Evolutionary conservation across 1,140 invertebrate genomes (phyloP).

Genomic region (Maniola jurtina): DNA sequence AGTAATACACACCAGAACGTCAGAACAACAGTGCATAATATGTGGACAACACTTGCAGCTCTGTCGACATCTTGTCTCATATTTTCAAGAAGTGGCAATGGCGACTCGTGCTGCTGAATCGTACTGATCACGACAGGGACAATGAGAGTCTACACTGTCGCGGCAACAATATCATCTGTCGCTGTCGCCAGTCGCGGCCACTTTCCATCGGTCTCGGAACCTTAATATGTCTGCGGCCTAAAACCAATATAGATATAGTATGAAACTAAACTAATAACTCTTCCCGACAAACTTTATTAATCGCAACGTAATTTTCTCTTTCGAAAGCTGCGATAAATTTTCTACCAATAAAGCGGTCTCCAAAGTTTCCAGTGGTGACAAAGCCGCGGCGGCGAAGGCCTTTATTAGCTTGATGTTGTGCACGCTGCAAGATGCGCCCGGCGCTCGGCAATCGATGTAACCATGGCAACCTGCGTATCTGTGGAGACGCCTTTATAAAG

Average conservation of each 20-base stretch:
- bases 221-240: too few relatives aligned
- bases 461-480: slow-evolving; percentile 55
- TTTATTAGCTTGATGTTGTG: slow-evolving; percentile 59
- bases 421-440: slow-evolving; percentile 65
- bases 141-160: too few relatives aligned
- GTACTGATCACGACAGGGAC: too few relatives aligned
- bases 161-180: too few relatives aligned
- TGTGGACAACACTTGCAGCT: too few relatives aligned
- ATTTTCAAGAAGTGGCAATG: too few relatives aligned
- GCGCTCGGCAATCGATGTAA: slow-evolving; percentile 63
- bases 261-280: neutral
- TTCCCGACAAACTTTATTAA: slow-evolving; percentile 18
- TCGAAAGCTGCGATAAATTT: slow-evolving; percentile 1
- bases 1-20: too few relatives aligned
- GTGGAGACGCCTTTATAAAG: slow-evolving; percentile 34
- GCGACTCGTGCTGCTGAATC: too few relatives aligned
- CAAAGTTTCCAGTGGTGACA: slow-evolving; percentile 19
- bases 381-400: slow-evolving; percentile 28
- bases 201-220: too few relatives aligned
- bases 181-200: too few relatives aligned
- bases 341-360: slow-evolving; percentile 21
- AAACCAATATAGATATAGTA: neutral
- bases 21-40: too few relatives aligned
- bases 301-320: slow-evolving; percentile 12
- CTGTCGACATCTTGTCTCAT: too few relatives aligned